Percentiles rank a stretch among this genome's conserved stretches.
phyloP scores from a whole-genome alignment of 2,888 invertebrate species.

The Villa cingulata region DNA sequence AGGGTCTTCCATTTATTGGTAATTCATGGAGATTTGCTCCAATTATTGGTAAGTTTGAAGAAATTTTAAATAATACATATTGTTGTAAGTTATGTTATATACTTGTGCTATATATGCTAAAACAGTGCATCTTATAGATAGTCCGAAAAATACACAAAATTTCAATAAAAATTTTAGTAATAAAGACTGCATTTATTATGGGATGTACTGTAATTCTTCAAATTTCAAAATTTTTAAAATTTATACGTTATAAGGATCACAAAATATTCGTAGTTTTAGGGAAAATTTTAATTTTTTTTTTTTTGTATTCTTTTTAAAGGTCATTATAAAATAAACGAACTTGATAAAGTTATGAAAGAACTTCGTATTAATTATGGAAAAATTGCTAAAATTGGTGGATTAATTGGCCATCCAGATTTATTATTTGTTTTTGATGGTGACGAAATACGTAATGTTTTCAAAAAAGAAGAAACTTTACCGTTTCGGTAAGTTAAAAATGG shows the following conservation, averaged over 20 bases:
- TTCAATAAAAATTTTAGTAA: too few species aligned
- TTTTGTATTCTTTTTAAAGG: constrained; percentile 26
- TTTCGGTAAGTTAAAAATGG: constrained; percentile 45
- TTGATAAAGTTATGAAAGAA: constrained; percentile 44
- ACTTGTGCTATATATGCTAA: too few species aligned
- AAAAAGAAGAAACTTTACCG: constrained; percentile 54
- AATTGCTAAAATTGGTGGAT: constrained; percentile 52
- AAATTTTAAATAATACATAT: too few species aligned
- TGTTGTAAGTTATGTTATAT: too few species aligned
- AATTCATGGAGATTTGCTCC: constrained; percentile 72
- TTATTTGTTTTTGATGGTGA: constrained; percentile 61
- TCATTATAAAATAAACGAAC: constrained; percentile 43
- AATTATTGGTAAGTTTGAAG: constrained; percentile 48
- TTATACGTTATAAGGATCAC: too few species aligned
- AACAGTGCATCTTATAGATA: too few species aligned
- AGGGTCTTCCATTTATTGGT: constrained; percentile 56
- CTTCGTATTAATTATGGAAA: constrained; percentile 42
- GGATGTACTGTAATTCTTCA: too few species aligned
- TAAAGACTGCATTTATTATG: too few species aligned
- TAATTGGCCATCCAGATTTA: constrained; percentile 63
- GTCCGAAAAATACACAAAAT: too few species aligned
- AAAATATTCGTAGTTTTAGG: too few species aligned
- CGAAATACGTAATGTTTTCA: constrained; percentile 55
- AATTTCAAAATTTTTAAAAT: too few species aligned
- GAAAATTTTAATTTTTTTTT: not conserved